Conservation (phyloP, 1,140 invertebrate genomes). For the Penaeus chinensis region DNA sequence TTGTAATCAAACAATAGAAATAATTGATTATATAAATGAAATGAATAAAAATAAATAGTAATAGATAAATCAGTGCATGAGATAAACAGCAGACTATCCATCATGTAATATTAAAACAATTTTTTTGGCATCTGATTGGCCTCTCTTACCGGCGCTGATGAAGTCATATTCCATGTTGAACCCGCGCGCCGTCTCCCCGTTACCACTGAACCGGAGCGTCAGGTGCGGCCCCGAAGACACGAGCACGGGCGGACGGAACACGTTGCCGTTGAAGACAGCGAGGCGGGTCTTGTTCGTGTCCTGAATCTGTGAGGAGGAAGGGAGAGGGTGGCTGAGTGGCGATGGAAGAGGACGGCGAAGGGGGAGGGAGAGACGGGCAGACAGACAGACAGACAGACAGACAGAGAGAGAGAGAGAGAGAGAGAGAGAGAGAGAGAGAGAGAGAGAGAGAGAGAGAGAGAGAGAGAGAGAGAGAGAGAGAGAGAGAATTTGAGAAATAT, state of each 20-base stretch:
- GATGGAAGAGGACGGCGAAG: background rate
- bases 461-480: constrained; percentile 18
- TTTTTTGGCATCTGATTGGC: no score
- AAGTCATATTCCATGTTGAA: constrained; percentile 79
- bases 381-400: constrained; percentile 2
- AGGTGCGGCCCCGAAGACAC: constrained; percentile 76
- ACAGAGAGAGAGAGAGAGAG: constrained; percentile 12
- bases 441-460: constrained; percentile 40
- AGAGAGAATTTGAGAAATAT: background rate
- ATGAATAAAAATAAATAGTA: no score
- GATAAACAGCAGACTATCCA: no score
- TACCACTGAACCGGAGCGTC: constrained; percentile 78
- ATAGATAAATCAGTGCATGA: no score
- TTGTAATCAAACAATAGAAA: no score
- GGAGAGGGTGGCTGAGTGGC: no score
- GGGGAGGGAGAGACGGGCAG: constrained; percentile 5
- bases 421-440: constrained; percentile 29
- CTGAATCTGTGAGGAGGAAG: constrained; percentile 72
- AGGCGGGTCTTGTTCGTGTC: constrained; percentile 78
- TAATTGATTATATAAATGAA: no score
- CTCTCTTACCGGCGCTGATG: constrained; percentile 62
- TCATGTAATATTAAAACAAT: no score
- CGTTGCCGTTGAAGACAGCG: constrained; percentile 76
- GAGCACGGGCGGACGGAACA: constrained; percentile 78
- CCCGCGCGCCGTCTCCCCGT: constrained; percentile 77